Base-by-base conservation (phyloP, 2,797 vertebrate genomes). In the Holocentrus rufus region DNA sequence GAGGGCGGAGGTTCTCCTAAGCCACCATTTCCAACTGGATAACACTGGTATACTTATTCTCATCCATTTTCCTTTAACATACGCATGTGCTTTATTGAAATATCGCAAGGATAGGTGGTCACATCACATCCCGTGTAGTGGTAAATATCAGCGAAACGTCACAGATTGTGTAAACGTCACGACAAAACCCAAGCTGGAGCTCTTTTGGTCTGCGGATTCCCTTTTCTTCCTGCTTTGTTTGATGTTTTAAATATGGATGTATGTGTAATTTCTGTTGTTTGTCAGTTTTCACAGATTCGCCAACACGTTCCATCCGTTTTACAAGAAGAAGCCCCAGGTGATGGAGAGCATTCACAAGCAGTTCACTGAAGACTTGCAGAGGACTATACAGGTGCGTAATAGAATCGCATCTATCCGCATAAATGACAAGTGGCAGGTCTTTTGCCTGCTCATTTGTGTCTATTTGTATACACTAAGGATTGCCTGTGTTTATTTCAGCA, bases 211-310 rank as follows among this genome's bases (percentile, higher is more conserved):
- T 3, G 7, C n/a, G n/a, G 7, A 3, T 31, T 31, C 7, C 30
- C 7, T 31, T 31, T 31, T 31, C 30, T 31, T 31, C 7, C 30
- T 31, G 7, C 30, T 31, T 31, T 31, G 30, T 31, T 31, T 3
- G 3, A 31, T 31, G 30, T 31, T 31, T 31, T 31, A 3, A 31
- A 7, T 31, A 31, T 31, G 30, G 30, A 31, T 31, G 30, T 31
- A 3, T 31, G 30, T 31, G 30, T 31, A 3, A 31, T 31, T 31
- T 5, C 1, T 69, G 22, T 36, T 65, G 71, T 69, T 44, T 47
- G 0, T 25, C 84, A 98, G 97, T 89, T 97, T 95, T 80, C 93
- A 94, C 85, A 93, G 93, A 64, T 98, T 98, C n/a, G 84, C 93
- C 0, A 90, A 53, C 70, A 95, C 87, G 22, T 98, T 96, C 85